These are phyloP conservation scores for Plestiodon gilberti DNA, from an alignment of 2,113 vertebrate genomes.

Conservation along the genomic window DNA sequence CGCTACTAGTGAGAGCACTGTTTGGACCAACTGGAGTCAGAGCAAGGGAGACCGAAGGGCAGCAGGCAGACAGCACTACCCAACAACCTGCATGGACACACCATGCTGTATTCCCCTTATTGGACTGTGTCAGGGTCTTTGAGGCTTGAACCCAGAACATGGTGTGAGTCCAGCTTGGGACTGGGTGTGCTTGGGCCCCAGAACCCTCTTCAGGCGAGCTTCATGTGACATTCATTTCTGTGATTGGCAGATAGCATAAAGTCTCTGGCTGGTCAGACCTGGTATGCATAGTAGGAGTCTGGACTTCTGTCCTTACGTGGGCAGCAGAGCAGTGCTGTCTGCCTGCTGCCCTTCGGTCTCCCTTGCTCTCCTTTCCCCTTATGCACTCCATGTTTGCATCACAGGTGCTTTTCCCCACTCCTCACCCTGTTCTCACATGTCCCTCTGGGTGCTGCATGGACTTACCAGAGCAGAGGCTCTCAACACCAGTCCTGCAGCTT, in stretches of 20 bases:
- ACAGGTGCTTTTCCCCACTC: neutral
- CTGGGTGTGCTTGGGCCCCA: too few relatives aligned
- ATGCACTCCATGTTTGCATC: neutral
- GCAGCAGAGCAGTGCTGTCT: neutral
- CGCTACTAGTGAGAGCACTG: too few relatives aligned
- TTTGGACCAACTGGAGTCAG: too few relatives aligned
- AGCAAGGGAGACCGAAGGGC: too few relatives aligned
- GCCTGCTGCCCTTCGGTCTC: neutral
- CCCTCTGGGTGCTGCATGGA: neutral
- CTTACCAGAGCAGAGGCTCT: neutral
- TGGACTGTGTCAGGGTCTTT: too few relatives aligned
- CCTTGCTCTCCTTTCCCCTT: too few relatives aligned
- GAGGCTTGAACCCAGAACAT: too few relatives aligned
- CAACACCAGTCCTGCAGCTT: neutral
- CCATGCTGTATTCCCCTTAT: too few relatives aligned
- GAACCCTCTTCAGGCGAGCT: neutral
- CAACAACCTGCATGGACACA: too few relatives aligned
- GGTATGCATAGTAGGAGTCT: neutral
- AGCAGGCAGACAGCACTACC: too few relatives aligned
- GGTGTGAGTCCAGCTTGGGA: too few relatives aligned
- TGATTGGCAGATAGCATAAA: neutral
- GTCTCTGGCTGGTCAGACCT: neutral
- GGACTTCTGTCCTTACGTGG: neutral
- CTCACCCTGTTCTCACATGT: neutral
- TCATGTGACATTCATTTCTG: neutral